Conservation (phyloP, 2,888 invertebrate genomes). For the Cephus sareptanus region DNA sequence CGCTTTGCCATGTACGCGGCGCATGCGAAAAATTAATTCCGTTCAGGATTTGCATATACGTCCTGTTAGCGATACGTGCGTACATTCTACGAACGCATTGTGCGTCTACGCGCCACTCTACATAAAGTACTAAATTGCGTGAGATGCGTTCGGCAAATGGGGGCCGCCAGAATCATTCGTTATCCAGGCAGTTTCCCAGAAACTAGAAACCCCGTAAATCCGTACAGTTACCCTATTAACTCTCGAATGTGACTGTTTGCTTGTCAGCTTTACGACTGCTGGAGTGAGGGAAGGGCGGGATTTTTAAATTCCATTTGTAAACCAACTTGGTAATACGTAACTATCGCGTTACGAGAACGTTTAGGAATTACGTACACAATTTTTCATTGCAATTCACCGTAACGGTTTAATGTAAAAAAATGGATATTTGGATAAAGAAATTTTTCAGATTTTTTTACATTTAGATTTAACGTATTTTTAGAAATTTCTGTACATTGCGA, state of each 20-base stretch:
- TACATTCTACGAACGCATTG: slow-evolving; percentile 13
- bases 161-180: neutral
- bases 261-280: neutral
- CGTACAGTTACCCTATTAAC: neutral
- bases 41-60: slow-evolving; percentile 39
- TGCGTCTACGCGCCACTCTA: neutral
- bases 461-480: neutral
- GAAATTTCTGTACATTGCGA: neutral
- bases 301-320: neutral
- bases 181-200: slow-evolving; percentile 1
- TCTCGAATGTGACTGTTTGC: neutral
- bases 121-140: slow-evolving; percentile 8
- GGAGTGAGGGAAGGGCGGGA: neutral
- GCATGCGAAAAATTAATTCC: slow-evolving; percentile 43
- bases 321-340: neutral
- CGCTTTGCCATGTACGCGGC: slow-evolving; percentile 33
- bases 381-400: neutral
- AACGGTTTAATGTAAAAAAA: neutral
- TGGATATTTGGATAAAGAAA: no score
- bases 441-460: neutral
- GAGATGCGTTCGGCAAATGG: slow-evolving; percentile 7
- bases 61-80: slow-evolving; percentile 25
- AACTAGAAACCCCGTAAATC: slow-evolving; percentile 2
- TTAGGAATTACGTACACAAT: neutral
- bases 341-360: neutral